phyloP scores from a whole-genome alignment of 2,888 invertebrate species.

The Drosophila neotestacea region DNA sequence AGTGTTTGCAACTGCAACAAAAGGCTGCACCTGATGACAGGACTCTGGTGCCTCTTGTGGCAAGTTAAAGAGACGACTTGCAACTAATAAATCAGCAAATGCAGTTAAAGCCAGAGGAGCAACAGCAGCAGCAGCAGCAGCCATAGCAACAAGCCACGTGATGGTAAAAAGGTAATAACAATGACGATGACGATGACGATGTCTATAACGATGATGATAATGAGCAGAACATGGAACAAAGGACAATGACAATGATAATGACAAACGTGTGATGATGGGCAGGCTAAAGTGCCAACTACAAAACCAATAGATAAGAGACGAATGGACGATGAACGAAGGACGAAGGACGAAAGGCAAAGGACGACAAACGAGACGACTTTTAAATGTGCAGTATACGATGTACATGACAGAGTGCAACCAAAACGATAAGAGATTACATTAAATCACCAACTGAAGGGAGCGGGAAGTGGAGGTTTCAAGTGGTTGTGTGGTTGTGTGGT shows the following conservation, averaged over 20 bases:
- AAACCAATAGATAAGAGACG: slow-evolving; percentile 21
- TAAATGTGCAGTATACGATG: slow-evolving; percentile 15
- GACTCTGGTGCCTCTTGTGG: slow-evolving; percentile 4
- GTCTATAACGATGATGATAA: slow-evolving; percentile 46
- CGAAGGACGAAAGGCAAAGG: not conserved
- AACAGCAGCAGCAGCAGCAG: slow-evolving; percentile 37
- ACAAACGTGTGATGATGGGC: slow-evolving; percentile 34
- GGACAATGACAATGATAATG: slow-evolving; percentile 24
- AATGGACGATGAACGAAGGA: slow-evolving; percentile 4
- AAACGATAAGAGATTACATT: slow-evolving; percentile 43
- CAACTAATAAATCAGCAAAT: slow-evolving; percentile 65
- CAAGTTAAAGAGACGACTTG: slow-evolving; percentile 26
- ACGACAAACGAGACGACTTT: slow-evolving; percentile 10
- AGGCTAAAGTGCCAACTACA: slow-evolving; percentile 45
- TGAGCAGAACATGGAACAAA: slow-evolving; percentile 26
- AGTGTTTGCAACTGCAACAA: slow-evolving; percentile 5
- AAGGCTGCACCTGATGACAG: not conserved
- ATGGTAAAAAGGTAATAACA: slow-evolving; percentile 20
- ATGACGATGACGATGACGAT: slow-evolving; percentile 31
- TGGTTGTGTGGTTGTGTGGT: slow-evolving; percentile 12
- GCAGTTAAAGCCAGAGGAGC: slow-evolving; percentile 42
- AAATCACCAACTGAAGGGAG: slow-evolving; percentile 26
- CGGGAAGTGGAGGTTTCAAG: not conserved
- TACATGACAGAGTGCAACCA: slow-evolving; percentile 41
- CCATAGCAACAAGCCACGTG: slow-evolving; percentile 23